These are phyloP conservation scores for Cepaea hortensis DNA, from an alignment of 2,888 invertebrate genomes.

Conservation along the genomic window DNA sequence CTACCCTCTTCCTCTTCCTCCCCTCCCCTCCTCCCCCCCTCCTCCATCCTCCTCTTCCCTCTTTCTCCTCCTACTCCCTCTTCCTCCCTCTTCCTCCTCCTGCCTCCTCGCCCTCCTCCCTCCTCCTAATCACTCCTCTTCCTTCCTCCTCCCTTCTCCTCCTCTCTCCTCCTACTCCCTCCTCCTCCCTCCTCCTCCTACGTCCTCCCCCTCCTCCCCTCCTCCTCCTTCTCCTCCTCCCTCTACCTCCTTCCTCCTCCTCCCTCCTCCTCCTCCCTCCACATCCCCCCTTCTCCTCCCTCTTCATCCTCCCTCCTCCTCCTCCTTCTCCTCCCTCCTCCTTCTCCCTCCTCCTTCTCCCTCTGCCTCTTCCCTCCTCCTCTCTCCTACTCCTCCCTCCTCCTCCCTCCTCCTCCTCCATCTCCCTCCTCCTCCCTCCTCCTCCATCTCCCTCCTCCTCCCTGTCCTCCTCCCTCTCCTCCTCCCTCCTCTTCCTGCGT, in stretches of 20 bases:
- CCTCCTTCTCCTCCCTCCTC: neutral
- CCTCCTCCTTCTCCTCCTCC: neutral
- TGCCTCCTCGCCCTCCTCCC: too few relatives aligned
- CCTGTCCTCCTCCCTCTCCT: too few relatives aligned
- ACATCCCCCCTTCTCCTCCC: too few relatives aligned
- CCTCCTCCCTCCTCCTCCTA: too few relatives aligned
- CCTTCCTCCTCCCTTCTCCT: neutral
- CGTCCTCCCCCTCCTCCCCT: slow-evolving; percentile 4
- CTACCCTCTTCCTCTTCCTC: too few relatives aligned
- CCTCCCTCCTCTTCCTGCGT: too few relatives aligned
- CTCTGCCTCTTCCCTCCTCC: too few relatives aligned
- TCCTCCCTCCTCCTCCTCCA: neutral
- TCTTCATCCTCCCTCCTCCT: neutral
- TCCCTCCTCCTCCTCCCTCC: neutral
- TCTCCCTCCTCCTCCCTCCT: slow-evolving; percentile 22
- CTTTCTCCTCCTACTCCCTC: too few relatives aligned
- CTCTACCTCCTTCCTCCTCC: neutral
- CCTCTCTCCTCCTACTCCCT: slow-evolving; percentile 15
- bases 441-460: slow-evolving; percentile 26
- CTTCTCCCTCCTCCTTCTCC: neutral
- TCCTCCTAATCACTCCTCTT: too few relatives aligned
- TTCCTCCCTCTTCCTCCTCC: too few relatives aligned
- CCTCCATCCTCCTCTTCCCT: too few relatives aligned
- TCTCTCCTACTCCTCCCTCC: too few relatives aligned
- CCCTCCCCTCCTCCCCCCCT: neutral